Conservation (phyloP, 2,888 invertebrate genomes). For the Chloroclysta siterata region DNA sequence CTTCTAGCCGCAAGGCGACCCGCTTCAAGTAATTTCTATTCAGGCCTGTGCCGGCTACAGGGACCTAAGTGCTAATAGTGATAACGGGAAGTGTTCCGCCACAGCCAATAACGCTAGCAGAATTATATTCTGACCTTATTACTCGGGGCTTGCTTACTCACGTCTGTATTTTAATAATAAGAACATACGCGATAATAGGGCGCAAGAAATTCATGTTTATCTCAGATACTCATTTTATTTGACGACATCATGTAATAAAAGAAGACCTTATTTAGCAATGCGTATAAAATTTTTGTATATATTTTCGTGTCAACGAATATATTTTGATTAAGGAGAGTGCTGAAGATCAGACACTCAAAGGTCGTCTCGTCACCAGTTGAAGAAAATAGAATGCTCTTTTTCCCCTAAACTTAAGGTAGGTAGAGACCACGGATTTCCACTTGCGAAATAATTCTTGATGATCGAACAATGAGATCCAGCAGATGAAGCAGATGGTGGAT, state of each 20-base stretch:
- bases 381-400: too few species aligned
- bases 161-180: conserved; percentile 23
- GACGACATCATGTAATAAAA: conserved; percentile 17
- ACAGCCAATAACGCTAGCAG: conserved; percentile 50
- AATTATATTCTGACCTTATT: conserved; percentile 41
- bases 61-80: conserved; percentile 72
- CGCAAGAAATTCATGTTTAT: conserved; percentile 15
- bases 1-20: conserved; percentile 46
- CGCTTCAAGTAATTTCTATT: conserved; percentile 72
- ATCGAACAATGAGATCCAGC: too few species aligned
- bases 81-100: conserved; percentile 59
- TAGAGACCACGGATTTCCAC: too few species aligned
- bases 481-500: too few species aligned
- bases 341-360: background rate
- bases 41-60: conserved; percentile 53
- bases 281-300: background rate
- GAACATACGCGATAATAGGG: conserved; percentile 9
- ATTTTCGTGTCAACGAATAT: background rate
- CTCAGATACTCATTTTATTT: conserved; percentile 19
- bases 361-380: background rate
- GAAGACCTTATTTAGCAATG: conserved; percentile 7
- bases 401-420: too few species aligned
- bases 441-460: too few species aligned
- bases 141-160: conserved; percentile 29
- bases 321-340: background rate